Evolutionary conservation across 2,113 vertebrate species (phyloP), one percentile per base, ranked within the genome.

Genomic region (Ptilorrhoa leucosticta): DNA sequence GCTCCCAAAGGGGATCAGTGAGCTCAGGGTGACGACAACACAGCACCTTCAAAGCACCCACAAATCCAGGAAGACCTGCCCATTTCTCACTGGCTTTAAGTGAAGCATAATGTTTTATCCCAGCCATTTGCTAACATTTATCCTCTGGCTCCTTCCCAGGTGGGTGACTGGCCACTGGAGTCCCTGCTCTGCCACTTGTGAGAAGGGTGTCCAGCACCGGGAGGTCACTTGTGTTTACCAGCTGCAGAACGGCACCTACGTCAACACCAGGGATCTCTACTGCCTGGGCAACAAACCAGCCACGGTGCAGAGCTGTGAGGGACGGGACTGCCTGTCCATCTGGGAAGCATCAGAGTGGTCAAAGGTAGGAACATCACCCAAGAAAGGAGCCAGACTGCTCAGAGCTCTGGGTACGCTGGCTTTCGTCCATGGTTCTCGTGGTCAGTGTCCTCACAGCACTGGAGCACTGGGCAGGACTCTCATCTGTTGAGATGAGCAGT

Each of bases 331-430:
- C 92, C 98, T 99, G 66, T 98, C 98, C 15, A 97, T 98, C 88
- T 99, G 99, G 99, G 99, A 99, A 89, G 99, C 99, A 1, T 99
- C 99, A 1, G 99, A 99, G 96, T 99, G 99, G 99, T 99, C 99
- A 77, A 98, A 99, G 99, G 99, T 99, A 94, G 50, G 97, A 94
- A 10, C 24, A 26, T 15, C 51, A 30, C n/a, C 42, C 21, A 9
- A 76, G 51, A 66, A 53, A 58, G 68, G 28, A 93, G 51, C 28
- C 47, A 77, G 37, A n/a, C 27, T 68, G 44, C 40, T 7, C 28
- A 16, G 33, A 58, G 54, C n/a, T 80, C 80, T 7, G 3, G 15
- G 9, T 64, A 12, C 10, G 1, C 56, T 69, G n/a, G 27, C 42
- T 47, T n/a, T 27, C 16, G n/a, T 77, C 31, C 42, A 18, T 1